These are phyloP conservation scores for Nesidiocoris tenuis DNA, from an alignment of 2,888 invertebrate genomes.

Conservation along the genomic window DNA sequence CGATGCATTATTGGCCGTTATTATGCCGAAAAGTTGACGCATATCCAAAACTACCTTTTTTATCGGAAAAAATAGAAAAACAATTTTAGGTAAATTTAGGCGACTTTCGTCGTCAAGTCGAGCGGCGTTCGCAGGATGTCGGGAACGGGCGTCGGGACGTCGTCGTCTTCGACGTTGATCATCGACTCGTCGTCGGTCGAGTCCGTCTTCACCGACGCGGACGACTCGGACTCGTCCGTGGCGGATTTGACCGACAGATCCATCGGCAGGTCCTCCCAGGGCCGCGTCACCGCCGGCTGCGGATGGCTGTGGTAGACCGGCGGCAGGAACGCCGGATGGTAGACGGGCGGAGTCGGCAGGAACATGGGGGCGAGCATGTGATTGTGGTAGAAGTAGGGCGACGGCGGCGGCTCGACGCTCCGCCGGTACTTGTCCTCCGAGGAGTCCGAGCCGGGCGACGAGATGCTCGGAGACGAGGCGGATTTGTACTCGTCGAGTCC, in stretches of 20 bases:
- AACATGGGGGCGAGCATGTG: constrained; percentile 48
- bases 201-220: constrained; percentile 38
- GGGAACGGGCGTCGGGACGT: constrained; percentile 23
- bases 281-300: constrained; percentile 40
- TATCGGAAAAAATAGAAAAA: no score
- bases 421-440: constrained; percentile 59
- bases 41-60: no score
- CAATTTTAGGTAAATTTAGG: no score
- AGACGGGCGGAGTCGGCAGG: constrained; percentile 47
- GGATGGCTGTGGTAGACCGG: constrained; percentile 44
- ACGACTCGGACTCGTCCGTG: constrained; percentile 44
- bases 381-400: constrained; percentile 23
- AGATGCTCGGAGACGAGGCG: constrained; percentile 67
- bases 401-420: constrained; percentile 36
- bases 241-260: constrained; percentile 55
- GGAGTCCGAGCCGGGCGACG: constrained; percentile 79
- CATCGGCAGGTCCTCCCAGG: constrained; percentile 55
- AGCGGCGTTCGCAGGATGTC: constrained; percentile 47
- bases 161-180: constrained; percentile 48
- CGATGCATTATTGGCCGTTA: no score
- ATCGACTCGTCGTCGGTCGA: constrained; percentile 43
- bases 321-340: constrained; percentile 51
- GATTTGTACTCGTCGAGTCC: constrained; percentile 48
- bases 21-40: no score
- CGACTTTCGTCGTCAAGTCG: constrained; percentile 50